Conservation (phyloP, 2,888 invertebrate genomes). For the Ichneumoninae sp. region DNA sequence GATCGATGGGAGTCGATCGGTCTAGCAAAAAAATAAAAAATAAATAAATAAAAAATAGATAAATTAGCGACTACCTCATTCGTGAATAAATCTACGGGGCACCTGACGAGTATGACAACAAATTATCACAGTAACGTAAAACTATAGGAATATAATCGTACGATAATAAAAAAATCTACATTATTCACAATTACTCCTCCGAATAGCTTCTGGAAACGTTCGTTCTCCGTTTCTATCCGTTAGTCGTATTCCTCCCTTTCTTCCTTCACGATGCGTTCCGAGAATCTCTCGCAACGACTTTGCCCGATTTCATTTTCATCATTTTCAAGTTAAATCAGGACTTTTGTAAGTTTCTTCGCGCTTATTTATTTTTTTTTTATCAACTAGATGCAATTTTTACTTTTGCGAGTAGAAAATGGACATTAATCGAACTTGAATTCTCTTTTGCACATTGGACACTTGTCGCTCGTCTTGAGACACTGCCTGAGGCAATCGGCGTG, state of each 20-base stretch:
- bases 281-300: background rate
- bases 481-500: slow-evolving; percentile 91
- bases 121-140: slow-evolving; percentile 69
- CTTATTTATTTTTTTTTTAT: too few relatives aligned
- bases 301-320: background rate
- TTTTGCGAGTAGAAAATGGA: background rate
- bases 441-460: slow-evolving; percentile 91
- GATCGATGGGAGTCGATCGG: background rate
- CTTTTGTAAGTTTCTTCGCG: too few relatives aligned
- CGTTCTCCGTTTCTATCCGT: background rate
- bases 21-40: background rate
- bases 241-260: too few relatives aligned
- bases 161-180: slow-evolving; percentile 24
- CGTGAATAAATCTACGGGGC: slow-evolving; percentile 35
- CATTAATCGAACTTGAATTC: slow-evolving; percentile 87
- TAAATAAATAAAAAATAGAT: slow-evolving; percentile 24
- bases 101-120: slow-evolving; percentile 28
- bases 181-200: background rate
- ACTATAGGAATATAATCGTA: slow-evolving; percentile 69
- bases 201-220: background rate
- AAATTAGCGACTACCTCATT: slow-evolving; percentile 24
- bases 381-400: too few relatives aligned
- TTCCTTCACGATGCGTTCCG: background rate
- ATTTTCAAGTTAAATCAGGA: background rate
- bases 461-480: slow-evolving; percentile 89